These are phyloP conservation scores for Colletes gigas DNA, from an alignment of 1,140 invertebrate genomes.

Conservation along the genomic window DNA sequence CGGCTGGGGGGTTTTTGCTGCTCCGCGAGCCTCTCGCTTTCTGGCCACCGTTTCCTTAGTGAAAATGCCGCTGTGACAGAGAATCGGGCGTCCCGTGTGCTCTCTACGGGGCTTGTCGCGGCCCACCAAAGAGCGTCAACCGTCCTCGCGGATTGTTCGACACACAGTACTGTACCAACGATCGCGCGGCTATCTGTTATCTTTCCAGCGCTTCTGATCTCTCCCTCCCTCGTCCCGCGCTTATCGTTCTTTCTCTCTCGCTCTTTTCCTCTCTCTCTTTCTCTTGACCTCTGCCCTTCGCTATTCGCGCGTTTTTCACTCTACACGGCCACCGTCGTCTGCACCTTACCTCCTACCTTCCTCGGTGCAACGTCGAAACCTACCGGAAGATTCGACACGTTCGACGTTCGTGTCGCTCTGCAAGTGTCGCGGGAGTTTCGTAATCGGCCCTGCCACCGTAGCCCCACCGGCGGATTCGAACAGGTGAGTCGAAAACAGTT, in stretches of 20 bases:
- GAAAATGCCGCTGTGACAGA: constrained; percentile 69
- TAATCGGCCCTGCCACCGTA: constrained; percentile 8
- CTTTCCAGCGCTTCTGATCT: not conserved
- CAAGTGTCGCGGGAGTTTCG: constrained; percentile 16
- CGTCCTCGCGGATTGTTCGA: constrained; percentile 9
- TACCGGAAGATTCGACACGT: not conserved
- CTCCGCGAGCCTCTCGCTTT: constrained; percentile 42
- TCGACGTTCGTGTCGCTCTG: not conserved
- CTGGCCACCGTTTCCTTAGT: constrained; percentile 53
- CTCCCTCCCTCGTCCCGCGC: not conserved
- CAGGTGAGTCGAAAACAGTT: constrained; percentile 16
- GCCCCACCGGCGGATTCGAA: constrained; percentile 10
- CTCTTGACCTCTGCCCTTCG: not conserved
- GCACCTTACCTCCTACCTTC: not conserved
- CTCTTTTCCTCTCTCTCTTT: not conserved
- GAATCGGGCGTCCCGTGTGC: constrained; percentile 54
- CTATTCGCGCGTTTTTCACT: constrained; percentile 32
- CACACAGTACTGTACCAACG: not conserved
- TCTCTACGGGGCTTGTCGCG: constrained; percentile 54
- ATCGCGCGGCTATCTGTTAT: constrained; percentile 14
- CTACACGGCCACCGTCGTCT: not conserved
- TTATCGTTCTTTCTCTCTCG: not conserved
- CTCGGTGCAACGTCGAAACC: not conserved
- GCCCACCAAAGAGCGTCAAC: constrained; percentile 4
- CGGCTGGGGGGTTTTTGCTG: constrained; percentile 51